Evolutionary conservation across 2,888 invertebrate species (phyloP).

Genomic region (Celastrina argiolus): DNA sequence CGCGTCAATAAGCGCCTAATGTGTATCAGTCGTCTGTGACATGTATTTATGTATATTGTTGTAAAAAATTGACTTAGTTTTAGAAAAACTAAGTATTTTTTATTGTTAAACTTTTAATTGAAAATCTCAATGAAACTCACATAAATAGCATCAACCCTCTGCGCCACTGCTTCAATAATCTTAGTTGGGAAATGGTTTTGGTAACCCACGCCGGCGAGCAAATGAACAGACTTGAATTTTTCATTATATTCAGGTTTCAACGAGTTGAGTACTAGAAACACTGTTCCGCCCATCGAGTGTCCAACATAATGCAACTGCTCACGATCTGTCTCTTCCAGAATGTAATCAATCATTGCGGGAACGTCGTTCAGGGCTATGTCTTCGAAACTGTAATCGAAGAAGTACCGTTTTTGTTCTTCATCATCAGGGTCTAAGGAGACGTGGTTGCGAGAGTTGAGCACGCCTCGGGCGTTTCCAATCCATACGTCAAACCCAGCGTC

Average conservation of each 20-base stretch:
- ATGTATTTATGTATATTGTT: too few species aligned
- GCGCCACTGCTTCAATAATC: constrained; percentile 35
- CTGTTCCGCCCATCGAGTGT: constrained; percentile 83
- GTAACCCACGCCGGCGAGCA: constrained; percentile 55
- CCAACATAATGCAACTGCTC: constrained; percentile 84
- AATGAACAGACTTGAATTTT: constrained; percentile 76
- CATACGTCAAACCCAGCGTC: constrained; percentile 85
- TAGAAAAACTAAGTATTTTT: too few species aligned
- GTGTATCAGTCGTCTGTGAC: too few species aligned
- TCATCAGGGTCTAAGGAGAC: constrained; percentile 49
- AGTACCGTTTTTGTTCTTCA: constrained; percentile 47
- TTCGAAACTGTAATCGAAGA: constrained; percentile 86
- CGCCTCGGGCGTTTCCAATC: constrained; percentile 88
- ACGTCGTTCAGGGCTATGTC: constrained; percentile 86
- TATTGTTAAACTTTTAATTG: too few species aligned
- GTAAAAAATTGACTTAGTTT: too few species aligned
- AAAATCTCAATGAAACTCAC: constrained; percentile 47
- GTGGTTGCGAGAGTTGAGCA: constrained; percentile 79
- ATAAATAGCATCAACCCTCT: constrained; percentile 44
- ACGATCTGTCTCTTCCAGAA: constrained; percentile 74
- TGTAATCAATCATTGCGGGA: constrained; percentile 86
- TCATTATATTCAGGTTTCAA: constrained; percentile 79
- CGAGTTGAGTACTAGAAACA: constrained; percentile 80
- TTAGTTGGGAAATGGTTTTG: constrained; percentile 45
- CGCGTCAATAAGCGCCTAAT: too few species aligned